Conservation (phyloP, 2,113 vertebrate species). For the Danio rerio region GRCz12tu NC_133197.1:32906501-32907000, state of each 20-base stretch:
- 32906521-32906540: conserved; percentile 50
- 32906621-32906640: neutral
- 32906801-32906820: neutral
- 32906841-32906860: neutral
- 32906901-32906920: conserved; percentile 12
- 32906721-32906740: neutral
- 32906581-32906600: neutral
- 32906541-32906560: conserved; percentile 58
- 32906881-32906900: neutral
- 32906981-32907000: neutral
- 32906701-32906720: neutral
- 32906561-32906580: neutral
- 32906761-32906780: neutral
- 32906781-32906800: neutral
- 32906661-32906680: neutral
- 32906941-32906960: neutral
- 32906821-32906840: neutral
- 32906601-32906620: neutral
- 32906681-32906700: neutral
- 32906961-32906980: conserved; percentile 46
- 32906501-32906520: conserved; percentile 58
- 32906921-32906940: neutral
- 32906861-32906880: neutral
- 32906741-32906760: neutral
- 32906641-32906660: neutral